phyloP scores from a whole-genome alignment of 2,797 vertebrate species.

The Peromyscus melanophrys region DNA sequence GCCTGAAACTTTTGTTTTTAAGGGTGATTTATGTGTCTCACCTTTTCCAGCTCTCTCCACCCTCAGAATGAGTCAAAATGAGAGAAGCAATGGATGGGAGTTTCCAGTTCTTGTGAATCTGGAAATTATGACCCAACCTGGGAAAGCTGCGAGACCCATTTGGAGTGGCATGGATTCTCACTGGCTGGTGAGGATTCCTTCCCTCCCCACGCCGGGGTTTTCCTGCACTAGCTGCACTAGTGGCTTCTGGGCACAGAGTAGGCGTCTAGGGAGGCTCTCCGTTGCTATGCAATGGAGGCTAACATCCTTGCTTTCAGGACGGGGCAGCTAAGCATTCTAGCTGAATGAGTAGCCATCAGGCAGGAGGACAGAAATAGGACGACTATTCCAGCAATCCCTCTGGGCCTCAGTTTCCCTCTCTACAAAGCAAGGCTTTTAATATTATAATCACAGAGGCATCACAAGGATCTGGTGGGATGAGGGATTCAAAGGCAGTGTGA shows the following conservation, averaged over 20 bases:
- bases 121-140: constrained; percentile 23
- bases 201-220: background rate
- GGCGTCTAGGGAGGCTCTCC: background rate
- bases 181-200: background rate
- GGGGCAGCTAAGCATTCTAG: background rate
- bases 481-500: background rate
- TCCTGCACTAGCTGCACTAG: background rate
- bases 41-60: background rate
- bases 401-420: background rate
- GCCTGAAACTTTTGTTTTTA: background rate
- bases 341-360: background rate
- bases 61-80: constrained; percentile 3
- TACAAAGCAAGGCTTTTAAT: background rate
- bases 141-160: background rate
- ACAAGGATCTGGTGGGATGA: background rate
- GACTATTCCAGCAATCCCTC: background rate
- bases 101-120: constrained; percentile 52
- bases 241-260: background rate
- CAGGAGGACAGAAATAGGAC: background rate
- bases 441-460: background rate
- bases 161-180: background rate
- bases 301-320: background rate
- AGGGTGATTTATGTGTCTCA: background rate
- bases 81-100: background rate
- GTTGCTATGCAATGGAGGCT: background rate